phyloP scores from a whole-genome alignment of 2,113 vertebrate species.

The Channa maculata region DNA sequence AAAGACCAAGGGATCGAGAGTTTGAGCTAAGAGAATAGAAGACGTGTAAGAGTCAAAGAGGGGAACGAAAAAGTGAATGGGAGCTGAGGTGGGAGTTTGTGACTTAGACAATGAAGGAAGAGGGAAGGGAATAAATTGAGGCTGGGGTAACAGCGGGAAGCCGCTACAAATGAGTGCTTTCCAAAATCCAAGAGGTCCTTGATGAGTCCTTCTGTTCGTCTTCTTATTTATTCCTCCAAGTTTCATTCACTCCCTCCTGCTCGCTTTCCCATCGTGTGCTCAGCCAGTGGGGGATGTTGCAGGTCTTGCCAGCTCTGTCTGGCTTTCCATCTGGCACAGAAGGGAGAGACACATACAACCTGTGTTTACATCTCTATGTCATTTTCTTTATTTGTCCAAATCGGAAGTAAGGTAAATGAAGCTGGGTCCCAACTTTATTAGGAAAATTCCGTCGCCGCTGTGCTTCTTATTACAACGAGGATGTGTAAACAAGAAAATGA shows the following conservation, averaged over 20 bases:
- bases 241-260: constrained; percentile 42
- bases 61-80: constrained; percentile 46
- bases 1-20: constrained; percentile 27
- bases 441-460: too few species aligned
- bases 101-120: constrained; percentile 21
- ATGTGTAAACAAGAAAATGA: too few species aligned
- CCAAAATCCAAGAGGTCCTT: constrained; percentile 73
- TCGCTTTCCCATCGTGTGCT: constrained; percentile 45
- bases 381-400: not conserved
- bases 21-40: constrained; percentile 15
- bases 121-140: constrained; percentile 26
- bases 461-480: too few species aligned
- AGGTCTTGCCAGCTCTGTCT: constrained; percentile 73
- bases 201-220: constrained; percentile 71
- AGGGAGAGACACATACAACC: constrained; percentile 29
- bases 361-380: constrained; percentile 59
- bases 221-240: constrained; percentile 52
- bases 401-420: too few species aligned
- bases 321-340: constrained; percentile 66
- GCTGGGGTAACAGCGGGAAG: constrained; percentile 47
- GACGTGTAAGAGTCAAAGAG: constrained; percentile 21
- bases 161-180: constrained; percentile 68
- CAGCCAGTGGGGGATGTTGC: constrained; percentile 66
- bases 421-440: too few species aligned
- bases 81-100: constrained; percentile 39